Base-by-base conservation (phyloP, 2,113 vertebrate species). In the Sylvilagus bachmani region DNA sequence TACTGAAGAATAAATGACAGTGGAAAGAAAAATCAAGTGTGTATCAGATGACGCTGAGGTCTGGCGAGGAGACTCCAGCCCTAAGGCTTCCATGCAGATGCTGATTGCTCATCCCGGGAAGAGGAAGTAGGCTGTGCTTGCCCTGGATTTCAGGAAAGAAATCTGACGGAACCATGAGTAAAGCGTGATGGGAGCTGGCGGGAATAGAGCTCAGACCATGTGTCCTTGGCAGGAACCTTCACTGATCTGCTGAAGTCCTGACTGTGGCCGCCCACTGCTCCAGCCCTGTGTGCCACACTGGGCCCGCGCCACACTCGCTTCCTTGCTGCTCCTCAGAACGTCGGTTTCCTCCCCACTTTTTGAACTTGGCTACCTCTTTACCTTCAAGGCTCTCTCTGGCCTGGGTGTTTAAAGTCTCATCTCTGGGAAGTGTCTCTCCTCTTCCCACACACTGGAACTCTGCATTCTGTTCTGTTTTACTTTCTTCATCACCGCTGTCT, bases 141-240 rank as follows among this genome's bases (percentile, higher is more conserved):
- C 71, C 81, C 11, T 14, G 77, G 84, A 93, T 89, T 83, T 86
- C 71, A 91, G 19, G 86, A 70, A 93, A 36, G 29, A 70, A 86
- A 75, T 74, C 77, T 73, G 88, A 53, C 80, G 13, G 77, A 82
- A 38, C n/a, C n/a, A 6, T 31, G 24, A 79, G 71, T 93, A 49
- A 94, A 80, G 33, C 1, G 0, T 62, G 36, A 74, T 71, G 44
- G 44, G 33, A 16, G 53, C 84, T 92, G 71, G 89, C 55, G 1
- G 27, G 14, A 14, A 11, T 33, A n/a, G 81, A 61, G 7, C 17
- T 79, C 21, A 79, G 61, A 33, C 44, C n/a, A 22, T 51, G 61
- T 89, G 79, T 87, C 51, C 66, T 58, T 82, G 70, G 64, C 31
- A 83, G 21, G 29, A 77, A 69, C 38, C n/a, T 55, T 74, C 9